These are phyloP conservation scores for Pteria penguin DNA, from an alignment of 2,888 invertebrate genomes.

Conservation along the genomic window DNA sequence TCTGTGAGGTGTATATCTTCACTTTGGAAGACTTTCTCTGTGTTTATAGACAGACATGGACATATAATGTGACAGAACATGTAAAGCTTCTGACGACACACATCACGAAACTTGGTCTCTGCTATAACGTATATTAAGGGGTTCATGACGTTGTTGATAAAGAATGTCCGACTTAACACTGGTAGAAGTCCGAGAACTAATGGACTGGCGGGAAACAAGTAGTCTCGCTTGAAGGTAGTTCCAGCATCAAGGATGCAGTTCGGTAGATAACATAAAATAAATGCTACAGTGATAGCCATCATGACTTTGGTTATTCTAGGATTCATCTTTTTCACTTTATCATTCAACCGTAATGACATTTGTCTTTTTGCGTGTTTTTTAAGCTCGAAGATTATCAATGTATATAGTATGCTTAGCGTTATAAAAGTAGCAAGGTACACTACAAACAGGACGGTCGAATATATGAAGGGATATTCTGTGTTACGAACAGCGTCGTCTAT, in stretches of 20 bases:
- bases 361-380: conserved; percentile 26
- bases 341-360: conserved; percentile 1
- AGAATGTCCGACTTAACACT: conserved; percentile 32
- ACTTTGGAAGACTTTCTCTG: no score
- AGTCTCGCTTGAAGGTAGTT: conserved; percentile 32
- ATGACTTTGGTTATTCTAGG: conserved; percentile 42
- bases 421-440: conserved; percentile 33
- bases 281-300: conserved; percentile 38
- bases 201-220: conserved; percentile 37
- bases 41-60: no score
- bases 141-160: conserved; percentile 41
- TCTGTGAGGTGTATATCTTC: conserved; percentile 24
- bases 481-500: conserved; percentile 41
- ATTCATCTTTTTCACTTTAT: conserved; percentile 21
- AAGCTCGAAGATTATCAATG: conserved; percentile 23
- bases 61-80: no score
- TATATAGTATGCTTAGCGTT: conserved; percentile 32
- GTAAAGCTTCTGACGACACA: no score
- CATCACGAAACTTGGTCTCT: conserved; percentile 34
- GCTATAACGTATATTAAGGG: conserved; percentile 37
- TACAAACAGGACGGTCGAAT: conserved; percentile 31
- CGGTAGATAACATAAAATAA: conserved; percentile 36
- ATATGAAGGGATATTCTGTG: conserved; percentile 40
- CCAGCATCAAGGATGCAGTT: conserved; percentile 34
- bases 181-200: conserved; percentile 38